Conservation (phyloP, 35 echinoderm and acorn worm species). For the Strongylocentrotus purpuratus region DNA sequence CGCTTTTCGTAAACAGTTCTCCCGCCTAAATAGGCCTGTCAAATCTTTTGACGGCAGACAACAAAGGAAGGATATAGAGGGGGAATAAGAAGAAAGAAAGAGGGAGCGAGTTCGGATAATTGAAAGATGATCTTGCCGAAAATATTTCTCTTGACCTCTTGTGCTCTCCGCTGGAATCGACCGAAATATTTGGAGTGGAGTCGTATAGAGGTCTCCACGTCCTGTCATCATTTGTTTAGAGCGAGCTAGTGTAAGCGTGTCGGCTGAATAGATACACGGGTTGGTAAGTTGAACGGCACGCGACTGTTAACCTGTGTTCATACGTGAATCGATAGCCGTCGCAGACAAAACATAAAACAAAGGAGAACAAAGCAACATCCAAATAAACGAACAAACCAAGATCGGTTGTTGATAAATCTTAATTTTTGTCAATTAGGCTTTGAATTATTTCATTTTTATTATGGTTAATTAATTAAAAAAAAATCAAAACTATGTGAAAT, state of each 20-base stretch:
- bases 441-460: no score
- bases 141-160: not conserved
- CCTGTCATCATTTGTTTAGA: conserved; percentile 1
- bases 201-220: not conserved
- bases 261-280: not conserved
- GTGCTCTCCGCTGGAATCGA: not conserved
- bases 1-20: not conserved
- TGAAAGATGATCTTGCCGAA: conserved; percentile 10
- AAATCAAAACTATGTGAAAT: no score
- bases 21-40: not conserved
- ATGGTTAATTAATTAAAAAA: no score
- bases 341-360: no score
- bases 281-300: not conserved
- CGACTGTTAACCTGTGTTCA: not conserved
- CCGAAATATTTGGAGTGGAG: not conserved
- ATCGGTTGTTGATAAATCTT: no score
- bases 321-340: no score
- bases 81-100: not conserved
- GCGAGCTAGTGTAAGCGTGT: not conserved
- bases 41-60: not conserved
- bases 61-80: not conserved
- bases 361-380: no score
- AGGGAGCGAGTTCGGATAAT: not conserved
- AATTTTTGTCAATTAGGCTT: no score
- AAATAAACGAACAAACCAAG: no score